Conservation (phyloP, 2,888 invertebrate genomes). For the Napeogenes inachia region DNA sequence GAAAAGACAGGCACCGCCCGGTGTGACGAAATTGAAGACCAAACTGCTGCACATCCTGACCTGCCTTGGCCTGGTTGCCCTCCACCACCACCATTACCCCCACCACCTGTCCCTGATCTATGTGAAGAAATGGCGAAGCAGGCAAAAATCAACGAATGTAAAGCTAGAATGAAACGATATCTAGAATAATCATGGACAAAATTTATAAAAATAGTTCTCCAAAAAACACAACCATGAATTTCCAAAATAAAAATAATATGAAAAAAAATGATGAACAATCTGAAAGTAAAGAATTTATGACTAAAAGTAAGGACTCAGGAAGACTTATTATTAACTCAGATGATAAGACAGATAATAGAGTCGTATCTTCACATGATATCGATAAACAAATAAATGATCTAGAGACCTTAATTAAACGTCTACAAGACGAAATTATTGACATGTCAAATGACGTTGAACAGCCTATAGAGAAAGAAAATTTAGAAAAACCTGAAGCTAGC, state of each 20-base stretch:
- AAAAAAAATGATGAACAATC: slow-evolving; percentile 23
- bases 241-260: slow-evolving; percentile 39
- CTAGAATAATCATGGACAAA: slow-evolving; percentile 44
- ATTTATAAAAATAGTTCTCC: slow-evolving; percentile 20
- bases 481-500: slow-evolving; percentile 10
- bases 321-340: slow-evolving; percentile 35
- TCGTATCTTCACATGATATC: slow-evolving; percentile 35
- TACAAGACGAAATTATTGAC: slow-evolving; percentile 51
- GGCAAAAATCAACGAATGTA: slow-evolving; percentile 39
- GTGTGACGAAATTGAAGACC: slow-evolving; percentile 43
- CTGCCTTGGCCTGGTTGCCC: slow-evolving; percentile 44
- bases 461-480: slow-evolving; percentile 9
- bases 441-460: slow-evolving; percentile 37
- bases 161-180: slow-evolving; percentile 48
- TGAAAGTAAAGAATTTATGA: slow-evolving; percentile 29
- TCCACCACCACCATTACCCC: slow-evolving; percentile 42
- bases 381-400: slow-evolving; percentile 51
- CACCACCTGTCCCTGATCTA: slow-evolving; percentile 42
- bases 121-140: slow-evolving; percentile 45
- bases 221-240: slow-evolving; percentile 30
- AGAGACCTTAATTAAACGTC: slow-evolving; percentile 42
- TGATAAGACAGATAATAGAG: slow-evolving; percentile 21
- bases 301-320: slow-evolving; percentile 20
- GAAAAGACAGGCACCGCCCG: slow-evolving; percentile 40
- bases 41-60: slow-evolving; percentile 36